phyloP scores from a whole-genome alignment of 2,888 invertebrate genomes.

The Lysandra coridon region DNA sequence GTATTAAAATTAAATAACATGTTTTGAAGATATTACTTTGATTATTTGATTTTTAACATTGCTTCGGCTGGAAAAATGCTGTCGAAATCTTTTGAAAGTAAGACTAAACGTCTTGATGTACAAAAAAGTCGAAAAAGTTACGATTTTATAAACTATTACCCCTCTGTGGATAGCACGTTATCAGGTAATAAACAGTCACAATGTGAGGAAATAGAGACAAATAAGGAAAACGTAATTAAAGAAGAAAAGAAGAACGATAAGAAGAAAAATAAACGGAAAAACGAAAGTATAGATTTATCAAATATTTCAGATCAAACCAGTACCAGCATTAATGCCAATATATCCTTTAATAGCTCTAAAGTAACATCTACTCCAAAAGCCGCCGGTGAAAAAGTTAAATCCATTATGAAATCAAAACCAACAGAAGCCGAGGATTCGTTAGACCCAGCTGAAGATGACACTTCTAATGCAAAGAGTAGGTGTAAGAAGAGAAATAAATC shows the following conservation, averaged over 20 bases:
- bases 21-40: no score
- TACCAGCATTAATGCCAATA: slow-evolving; percentile 30
- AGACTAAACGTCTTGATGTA: slow-evolving; percentile 43
- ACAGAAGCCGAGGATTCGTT: slow-evolving; percentile 42
- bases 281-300: slow-evolving; percentile 48
- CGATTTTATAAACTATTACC: slow-evolving; percentile 60
- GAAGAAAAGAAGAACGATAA: slow-evolving; percentile 49
- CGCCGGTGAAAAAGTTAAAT: slow-evolving; percentile 50
- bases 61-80: slow-evolving; percentile 48
- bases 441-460: slow-evolving; percentile 42
- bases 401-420: slow-evolving; percentile 56
- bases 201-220: slow-evolving; percentile 35
- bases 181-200: slow-evolving; percentile 34
- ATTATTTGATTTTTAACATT: no score
- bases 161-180: slow-evolving; percentile 51
- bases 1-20: no score
- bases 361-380: slow-evolving; percentile 54
- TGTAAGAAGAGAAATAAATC: slow-evolving; percentile 70
- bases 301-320: slow-evolving; percentile 49
- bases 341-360: slow-evolving; percentile 44
- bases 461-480: slow-evolving; percentile 43
- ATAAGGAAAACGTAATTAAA: slow-evolving; percentile 45
- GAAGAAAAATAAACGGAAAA: slow-evolving; percentile 50
- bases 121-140: slow-evolving; percentile 51
- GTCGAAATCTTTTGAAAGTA: slow-evolving; percentile 53